Base-by-base conservation (phyloP, 2,888 invertebrate genomes). In the Phrixothrix hirtus region DNA sequence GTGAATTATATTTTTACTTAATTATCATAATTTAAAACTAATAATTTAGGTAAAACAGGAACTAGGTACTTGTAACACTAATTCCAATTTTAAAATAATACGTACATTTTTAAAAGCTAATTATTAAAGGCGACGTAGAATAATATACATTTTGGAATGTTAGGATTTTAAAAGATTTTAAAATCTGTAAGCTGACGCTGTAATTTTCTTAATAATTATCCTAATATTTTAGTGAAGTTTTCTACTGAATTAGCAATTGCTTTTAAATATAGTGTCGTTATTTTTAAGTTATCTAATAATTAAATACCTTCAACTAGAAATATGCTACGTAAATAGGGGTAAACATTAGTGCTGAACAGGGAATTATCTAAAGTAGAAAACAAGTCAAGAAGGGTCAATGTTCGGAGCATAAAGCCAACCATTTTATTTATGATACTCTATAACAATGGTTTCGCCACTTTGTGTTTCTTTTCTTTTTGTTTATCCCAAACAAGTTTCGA, bases 361-460 rank as follows among this genome's bases (percentile, higher is more conserved):
- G 48, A 41, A 48, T 48, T 48, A 48, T 35, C 41, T 48, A 32
- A 48, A 43, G 49, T 35, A 42, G 49, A 42, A 43, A 49, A 49
- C 49, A 49, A 48, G 37, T 30, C 49, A 49, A 49, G 49, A 37
- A 49, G 37, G 43, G 49, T 49, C 43, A 49, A 49, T 43, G 49
- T 49, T 49, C 43, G 42, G 30, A 49, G 43, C 36, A 49, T 49
- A 42, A 49, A 49, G 41, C 49, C 42, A 49, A 35, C 42, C 43
- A 38, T 43, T 43, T 49, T 49, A 49, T 49, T 49, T 49, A 49
- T 49, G 42, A 49, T 49, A 21, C 42, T 41, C 48, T 41, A 39
- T 48, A 48, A 48, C 47, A 48, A 46, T 46, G 30, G 38, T 39
- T 12, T 39, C 16, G 39, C 32, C 39, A 47, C 39, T 38, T 47